Percentiles rank a stretch among this genome's conserved stretches.
Conservation (phyloP, 2,113 vertebrate species). For the Oreochromis aureus region DNA sequence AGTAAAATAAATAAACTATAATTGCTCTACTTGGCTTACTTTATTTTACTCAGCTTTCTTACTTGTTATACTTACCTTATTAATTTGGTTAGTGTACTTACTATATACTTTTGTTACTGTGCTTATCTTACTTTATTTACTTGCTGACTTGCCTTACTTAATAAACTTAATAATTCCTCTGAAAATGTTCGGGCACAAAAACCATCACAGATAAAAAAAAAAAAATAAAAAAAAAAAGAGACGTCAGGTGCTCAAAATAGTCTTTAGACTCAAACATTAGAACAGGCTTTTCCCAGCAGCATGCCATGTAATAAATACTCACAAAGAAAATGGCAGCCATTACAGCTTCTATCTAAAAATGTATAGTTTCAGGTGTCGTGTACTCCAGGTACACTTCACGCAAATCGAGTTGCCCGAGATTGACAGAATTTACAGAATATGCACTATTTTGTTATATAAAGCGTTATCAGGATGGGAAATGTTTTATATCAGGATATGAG, state of each 20-base stretch:
- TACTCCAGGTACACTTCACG: neutral
- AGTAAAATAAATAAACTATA: neutral
- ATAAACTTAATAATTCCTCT: neutral
- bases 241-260: neutral
- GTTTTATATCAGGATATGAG: neutral
- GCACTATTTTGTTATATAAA: neutral
- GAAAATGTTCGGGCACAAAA: neutral
- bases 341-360: neutral
- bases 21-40: neutral
- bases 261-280: neutral
- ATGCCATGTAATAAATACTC: neutral
- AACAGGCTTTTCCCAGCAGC: neutral
- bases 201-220: neutral
- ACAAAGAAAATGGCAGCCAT: neutral
- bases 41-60: neutral
- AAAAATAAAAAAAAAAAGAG: neutral
- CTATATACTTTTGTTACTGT: neutral
- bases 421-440: neutral
- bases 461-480: neutral
- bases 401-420: neutral
- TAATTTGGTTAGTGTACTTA: neutral
- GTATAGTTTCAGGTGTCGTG: neutral
- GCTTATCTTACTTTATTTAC: neutral
- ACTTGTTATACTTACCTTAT: neutral
- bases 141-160: neutral